Base-by-base conservation (phyloP, 1,140 invertebrate genomes). In the Dryas iulia region DNA sequence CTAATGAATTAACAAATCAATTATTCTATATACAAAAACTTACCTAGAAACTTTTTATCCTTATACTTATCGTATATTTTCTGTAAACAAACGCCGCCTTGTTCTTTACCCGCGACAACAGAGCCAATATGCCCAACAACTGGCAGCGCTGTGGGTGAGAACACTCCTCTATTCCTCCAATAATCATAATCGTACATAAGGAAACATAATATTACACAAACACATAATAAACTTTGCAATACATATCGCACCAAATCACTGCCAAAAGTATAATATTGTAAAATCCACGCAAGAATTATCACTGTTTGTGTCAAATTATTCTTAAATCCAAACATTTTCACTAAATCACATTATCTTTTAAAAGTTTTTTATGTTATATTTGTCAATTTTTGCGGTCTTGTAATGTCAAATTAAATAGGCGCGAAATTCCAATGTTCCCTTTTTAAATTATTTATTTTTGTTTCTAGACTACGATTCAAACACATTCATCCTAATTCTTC, bases 141-240 rank as follows among this genome's bases (percentile, higher is more conserved):
- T 3, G 86, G 89, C 75, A 73, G 74, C 0, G 81, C 82, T 0
- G 89, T 85, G 1, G 89, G 89, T 0, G 87, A 84, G 33, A 85
- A 88, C 31, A 91, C 76, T 0, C 89, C 89, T 14, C 74, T 67
- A 0, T 69, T 30, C 21, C 12, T 56, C 89, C 89, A 91, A 66
- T 91, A 90, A 57, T 89, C 87, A 72, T 89, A 79, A 64, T 89
- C 86, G 12, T 88, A 90, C 1, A 86, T 91, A 11, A 83, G 62
- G 14, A 89, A 23, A 24, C 80, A 73, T 47, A 86, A 72, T 3
- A 85, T 12, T 21, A 82, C 47, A 25, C 70, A 64, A 1, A 66
- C 14, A 12, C 52, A 59, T 18, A 85, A 59, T 1, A 62, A 26
- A 62, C 67, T 54, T 23, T 72, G 70, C 23, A 84, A 77, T 25